A percentile compares a stretch with the other conserved stretches of the same genome.
These are phyloP conservation scores for Xiphophorus couchianus DNA, from an alignment of 2,113 vertebrate species.

Conservation along the genomic window DNA sequence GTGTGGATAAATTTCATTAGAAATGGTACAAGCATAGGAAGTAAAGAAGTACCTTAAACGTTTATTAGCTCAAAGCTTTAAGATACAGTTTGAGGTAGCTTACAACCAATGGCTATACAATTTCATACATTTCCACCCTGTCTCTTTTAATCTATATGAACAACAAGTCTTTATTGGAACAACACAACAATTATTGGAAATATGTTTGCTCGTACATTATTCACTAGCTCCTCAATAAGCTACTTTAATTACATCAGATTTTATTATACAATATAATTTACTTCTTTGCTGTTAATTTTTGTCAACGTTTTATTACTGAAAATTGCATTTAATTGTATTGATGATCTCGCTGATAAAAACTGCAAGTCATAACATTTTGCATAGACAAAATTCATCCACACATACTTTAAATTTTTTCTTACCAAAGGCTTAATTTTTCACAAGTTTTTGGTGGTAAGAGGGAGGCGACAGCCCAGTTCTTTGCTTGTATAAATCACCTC, in stretches of 20 bases:
- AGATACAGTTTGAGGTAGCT: neutral
- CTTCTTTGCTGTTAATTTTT: neutral
- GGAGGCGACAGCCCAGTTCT: slow-evolving; percentile 20
- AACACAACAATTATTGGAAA: too few species aligned
- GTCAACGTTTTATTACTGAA: neutral
- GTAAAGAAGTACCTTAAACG: too few species aligned
- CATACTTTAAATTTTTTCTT: slow-evolving; percentile 1
- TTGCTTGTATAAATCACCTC: slow-evolving; percentile 45
- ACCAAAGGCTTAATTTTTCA: slow-evolving; percentile 31
- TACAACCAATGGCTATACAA: neutral
- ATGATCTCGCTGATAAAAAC: neutral
- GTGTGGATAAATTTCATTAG: neutral
- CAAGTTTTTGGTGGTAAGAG: slow-evolving; percentile 18
- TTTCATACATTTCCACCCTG: slow-evolving; percentile 31
- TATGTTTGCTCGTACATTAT: too few species aligned
- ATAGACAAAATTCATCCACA: neutral
- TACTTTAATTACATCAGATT: neutral
- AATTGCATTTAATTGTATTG: neutral
- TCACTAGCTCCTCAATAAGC: neutral
- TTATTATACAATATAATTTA: neutral
- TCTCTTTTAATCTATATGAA: too few species aligned
- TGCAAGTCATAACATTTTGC: neutral
- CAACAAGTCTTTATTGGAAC: too few species aligned
- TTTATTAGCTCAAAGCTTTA: too few species aligned
- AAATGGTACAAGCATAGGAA: too few species aligned